These are phyloP conservation scores for Siniperca obscura DNA, from an alignment of 2,797 vertebrate species.

Conservation along the genomic window DNA sequence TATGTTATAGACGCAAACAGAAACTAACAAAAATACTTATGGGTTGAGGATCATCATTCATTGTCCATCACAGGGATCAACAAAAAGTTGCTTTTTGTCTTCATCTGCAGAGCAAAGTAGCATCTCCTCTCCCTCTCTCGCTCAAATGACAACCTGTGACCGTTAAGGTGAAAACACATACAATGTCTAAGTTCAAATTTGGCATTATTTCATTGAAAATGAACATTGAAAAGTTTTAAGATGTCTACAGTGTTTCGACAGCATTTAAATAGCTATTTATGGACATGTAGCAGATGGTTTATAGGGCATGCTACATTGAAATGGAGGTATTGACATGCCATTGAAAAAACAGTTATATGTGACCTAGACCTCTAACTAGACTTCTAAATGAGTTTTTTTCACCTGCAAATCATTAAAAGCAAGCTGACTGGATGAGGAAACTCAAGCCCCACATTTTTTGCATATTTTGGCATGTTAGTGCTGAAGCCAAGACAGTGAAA, in stretches of 20 bases:
- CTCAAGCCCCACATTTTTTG: not conserved
- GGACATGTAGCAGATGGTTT: not conserved
- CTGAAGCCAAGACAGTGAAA: constrained; percentile 25
- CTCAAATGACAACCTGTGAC: no score
- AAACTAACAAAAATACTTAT: not conserved
- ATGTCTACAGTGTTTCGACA: not conserved
- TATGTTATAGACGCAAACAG: not conserved
- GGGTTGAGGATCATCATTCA: not conserved
- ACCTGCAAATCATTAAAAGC: not conserved
- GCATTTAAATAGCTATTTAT: not conserved
- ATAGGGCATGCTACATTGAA: not conserved
- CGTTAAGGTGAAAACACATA: no score
- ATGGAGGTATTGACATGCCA: not conserved
- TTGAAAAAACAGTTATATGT: not conserved
- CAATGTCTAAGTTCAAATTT: not conserved
- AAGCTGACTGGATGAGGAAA: not conserved
- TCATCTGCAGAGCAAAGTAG: not conserved
- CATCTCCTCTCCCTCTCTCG: not conserved
- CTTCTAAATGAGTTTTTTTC: not conserved
- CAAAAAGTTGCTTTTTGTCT: not conserved
- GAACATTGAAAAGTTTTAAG: not conserved
- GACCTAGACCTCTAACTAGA: not conserved
- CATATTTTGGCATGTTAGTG: constrained; percentile 25
- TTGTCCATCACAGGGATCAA: not conserved
- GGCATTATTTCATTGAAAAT: not conserved